phyloP scores from a whole-genome alignment of 2,888 invertebrate species.

The Stenurella melanura region DNA sequence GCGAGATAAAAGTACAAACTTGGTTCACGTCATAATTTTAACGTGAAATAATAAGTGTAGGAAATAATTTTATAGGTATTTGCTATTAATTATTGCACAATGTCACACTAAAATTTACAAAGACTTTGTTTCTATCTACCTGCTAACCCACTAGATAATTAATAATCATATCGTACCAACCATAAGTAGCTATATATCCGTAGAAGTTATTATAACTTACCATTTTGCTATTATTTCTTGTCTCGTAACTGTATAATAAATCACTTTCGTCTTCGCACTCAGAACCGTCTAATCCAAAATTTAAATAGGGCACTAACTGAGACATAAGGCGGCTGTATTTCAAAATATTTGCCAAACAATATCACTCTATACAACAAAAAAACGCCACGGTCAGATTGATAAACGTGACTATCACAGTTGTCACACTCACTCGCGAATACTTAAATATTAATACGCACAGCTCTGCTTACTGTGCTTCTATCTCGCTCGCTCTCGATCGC shows the following conservation, averaged over 20 bases:
- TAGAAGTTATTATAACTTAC: constrained; percentile 59
- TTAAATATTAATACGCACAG: constrained; percentile 44
- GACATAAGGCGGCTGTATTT: constrained; percentile 75
- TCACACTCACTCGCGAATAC: background rate
- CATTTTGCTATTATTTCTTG: constrained; percentile 64
- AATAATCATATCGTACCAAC: background rate
- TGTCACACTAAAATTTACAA: background rate
- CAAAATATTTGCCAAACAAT: background rate
- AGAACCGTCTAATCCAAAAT: constrained; percentile 69
- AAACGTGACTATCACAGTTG: background rate
- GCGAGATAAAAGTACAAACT: constrained; percentile 46
- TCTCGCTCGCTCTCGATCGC: constrained; percentile 42
- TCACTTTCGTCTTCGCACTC: constrained; percentile 62
- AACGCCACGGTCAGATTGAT: background rate
- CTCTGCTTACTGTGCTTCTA: constrained; percentile 30
- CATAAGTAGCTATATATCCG: background rate
- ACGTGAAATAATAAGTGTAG: background rate
- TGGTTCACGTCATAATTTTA: constrained; percentile 17
- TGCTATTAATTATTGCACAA: constrained; percentile 4
- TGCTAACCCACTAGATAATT: background rate
- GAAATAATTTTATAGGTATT: constrained; percentile 1
- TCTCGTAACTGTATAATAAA: constrained; percentile 63
- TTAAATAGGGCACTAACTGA: constrained; percentile 78
- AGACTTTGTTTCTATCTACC: background rate
- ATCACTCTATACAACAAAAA: background rate